Evolutionary conservation across 1,140 invertebrate genomes (phyloP), one percentile per base, ranked within the genome.

Genomic region (Orius laevigatus): DNA sequence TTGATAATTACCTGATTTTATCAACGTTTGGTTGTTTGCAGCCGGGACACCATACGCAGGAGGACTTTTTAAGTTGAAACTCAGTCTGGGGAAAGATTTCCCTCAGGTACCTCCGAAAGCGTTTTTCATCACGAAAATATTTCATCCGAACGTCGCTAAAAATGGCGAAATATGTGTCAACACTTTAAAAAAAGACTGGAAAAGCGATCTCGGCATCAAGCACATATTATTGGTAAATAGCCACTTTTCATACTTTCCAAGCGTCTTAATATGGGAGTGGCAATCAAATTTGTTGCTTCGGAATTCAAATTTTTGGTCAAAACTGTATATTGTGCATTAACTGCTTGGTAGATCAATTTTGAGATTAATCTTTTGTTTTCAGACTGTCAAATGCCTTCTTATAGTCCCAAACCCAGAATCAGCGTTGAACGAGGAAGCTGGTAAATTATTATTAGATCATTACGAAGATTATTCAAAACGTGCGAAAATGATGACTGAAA

Each of bases 161-260:
- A 88, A 84, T 70, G 92, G 92, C 34, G 91, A 95, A 69, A 95
- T 97, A 62, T 96, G 92, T 70, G 93, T 97, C 0, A 94, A 96
- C 68, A 95, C 92, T 46, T 70, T 97, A 46, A 93, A 94, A 67
- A 93, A 88, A 69, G 88, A 96, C 70, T 96, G 92, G 92, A 91
- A 91, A 65, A 77, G 89, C 51, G 87, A 94, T 71, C 75, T 94
- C 59, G 92, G 92, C 64, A 85, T 96, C 48, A 90, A 90, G 75
- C 91, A 97, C 66, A 87, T 95, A 67, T 72, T 97, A 62, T 66
- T 94, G 62, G 86, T 87, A 66, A 70, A 16, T 38, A 4, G 3
- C 36, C 15, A 14, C n/a, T n/a, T n/a, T n/a, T n/a, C n/a, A n/a
- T n/a, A n/a, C n/a, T 18, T 18, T 5, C 16, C 6, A 44, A 18